These are phyloP conservation scores for Bubo blakistoni DNA, from an alignment of 2,113 vertebrate species.

Conservation along the genomic window DNA sequence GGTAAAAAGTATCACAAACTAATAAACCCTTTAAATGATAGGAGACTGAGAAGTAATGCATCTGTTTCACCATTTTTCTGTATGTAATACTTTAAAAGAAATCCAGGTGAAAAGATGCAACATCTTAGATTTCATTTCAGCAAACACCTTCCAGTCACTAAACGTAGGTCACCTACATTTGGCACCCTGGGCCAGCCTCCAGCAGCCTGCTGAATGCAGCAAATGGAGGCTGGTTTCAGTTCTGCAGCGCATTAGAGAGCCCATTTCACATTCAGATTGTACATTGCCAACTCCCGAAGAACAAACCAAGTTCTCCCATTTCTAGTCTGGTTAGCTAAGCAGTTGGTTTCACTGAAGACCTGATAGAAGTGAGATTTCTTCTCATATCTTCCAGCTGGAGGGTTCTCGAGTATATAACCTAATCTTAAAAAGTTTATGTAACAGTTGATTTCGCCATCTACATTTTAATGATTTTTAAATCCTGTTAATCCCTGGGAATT, in stretches of 20 bases:
- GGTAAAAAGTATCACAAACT: not conserved
- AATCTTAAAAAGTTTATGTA: not conserved
- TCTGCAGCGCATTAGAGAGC: not conserved
- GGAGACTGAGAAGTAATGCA: not conserved
- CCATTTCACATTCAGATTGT: not conserved
- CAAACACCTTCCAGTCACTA: conserved; percentile 4
- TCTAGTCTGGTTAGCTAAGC: not conserved
- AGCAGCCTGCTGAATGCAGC: conserved; percentile 31
- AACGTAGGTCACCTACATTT: conserved; percentile 18
- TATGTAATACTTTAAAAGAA: conserved; percentile 29
- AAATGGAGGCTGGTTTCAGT: not conserved
- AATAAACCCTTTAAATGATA: conserved; percentile 21
- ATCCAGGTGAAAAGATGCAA: not conserved
- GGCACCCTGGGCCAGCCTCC: conserved; percentile 31
- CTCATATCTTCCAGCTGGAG: not conserved
- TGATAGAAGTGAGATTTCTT: not conserved
- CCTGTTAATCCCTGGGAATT: not conserved
- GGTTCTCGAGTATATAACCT: not conserved
- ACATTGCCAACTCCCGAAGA: not conserved
- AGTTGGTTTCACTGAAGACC: not conserved
- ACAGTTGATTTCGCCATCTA: not conserved
- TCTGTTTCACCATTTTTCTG: not conserved
- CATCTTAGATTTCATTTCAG: conserved; percentile 49
- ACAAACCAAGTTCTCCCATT: not conserved
- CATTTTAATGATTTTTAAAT: conserved; percentile 22